These are phyloP conservation scores for Hedychridium roseum DNA, from an alignment of 2,888 invertebrate genomes.

Conservation along the genomic window DNA sequence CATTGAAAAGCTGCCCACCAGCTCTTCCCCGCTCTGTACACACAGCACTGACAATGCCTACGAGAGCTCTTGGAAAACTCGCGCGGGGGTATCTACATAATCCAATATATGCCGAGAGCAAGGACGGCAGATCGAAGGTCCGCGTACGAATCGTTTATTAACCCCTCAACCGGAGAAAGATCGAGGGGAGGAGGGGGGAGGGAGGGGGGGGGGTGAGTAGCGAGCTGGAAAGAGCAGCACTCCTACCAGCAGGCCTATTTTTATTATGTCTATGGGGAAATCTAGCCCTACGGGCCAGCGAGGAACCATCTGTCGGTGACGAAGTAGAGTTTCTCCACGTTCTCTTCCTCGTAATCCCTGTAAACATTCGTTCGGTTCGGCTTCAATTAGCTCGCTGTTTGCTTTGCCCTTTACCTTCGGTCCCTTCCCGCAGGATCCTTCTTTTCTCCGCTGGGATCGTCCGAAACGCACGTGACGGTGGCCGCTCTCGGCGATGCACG, in stretches of 20 bases:
- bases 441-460: slow-evolving; percentile 16
- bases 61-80: too few species aligned
- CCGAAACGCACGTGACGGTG: too few species aligned
- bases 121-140: slow-evolving; percentile 41
- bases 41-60: too few species aligned
- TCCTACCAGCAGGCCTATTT: slow-evolving; percentile 41
- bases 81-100: slow-evolving; percentile 48
- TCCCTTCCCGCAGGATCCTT: slow-evolving; percentile 17
- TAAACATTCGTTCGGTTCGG: slow-evolving; percentile 44
- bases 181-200: too few species aligned
- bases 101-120: slow-evolving; percentile 48
- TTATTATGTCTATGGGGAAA: slow-evolving; percentile 59
- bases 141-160: slow-evolving; percentile 49
- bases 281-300: slow-evolving; percentile 42
- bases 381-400: slow-evolving; percentile 52
- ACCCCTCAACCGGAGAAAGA: slow-evolving; percentile 17
- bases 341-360: slow-evolving; percentile 37
- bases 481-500: too few species aligned
- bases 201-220: too few species aligned
- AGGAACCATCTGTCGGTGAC: slow-evolving; percentile 44
- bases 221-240: too few species aligned
- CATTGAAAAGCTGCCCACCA: slow-evolving; percentile 31
- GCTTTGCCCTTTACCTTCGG: slow-evolving; percentile 34
- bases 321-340: too few species aligned
- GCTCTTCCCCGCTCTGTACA: too few species aligned